Base-by-base conservation (phyloP, 2,888 invertebrate genomes). In the Oscheius myriophilus region DNA sequence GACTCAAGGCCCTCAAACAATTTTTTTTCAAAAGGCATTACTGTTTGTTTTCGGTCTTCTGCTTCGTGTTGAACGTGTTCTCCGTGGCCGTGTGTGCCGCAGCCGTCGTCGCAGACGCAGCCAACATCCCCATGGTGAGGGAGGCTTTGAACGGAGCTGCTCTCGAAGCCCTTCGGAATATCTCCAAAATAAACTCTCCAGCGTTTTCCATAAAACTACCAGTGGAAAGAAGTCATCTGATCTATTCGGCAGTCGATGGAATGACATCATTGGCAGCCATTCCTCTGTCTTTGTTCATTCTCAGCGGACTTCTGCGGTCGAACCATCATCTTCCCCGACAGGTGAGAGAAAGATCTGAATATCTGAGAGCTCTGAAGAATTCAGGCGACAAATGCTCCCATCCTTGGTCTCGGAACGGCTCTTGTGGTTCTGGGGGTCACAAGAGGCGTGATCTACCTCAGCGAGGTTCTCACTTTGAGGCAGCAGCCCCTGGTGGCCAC, bases 371-470 rank as follows among this genome's bases (percentile, higher is more conserved):
- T n/a, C 12, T 33, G 9, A 33, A 33, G 33, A 33, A 33, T 55
- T n/a, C 57, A 66, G 58, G 16, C 41, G 21, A 45, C 26, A n/a
- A 66, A 41, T 26, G 33, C 43, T 39, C 12, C 57, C 16, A 18
- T 66, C 3, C 57, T 66, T 16, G 66, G 66, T 11, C 51, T 66
- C 9, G 66, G 66, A n/a, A 66, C 66, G n/a, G 57, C 33, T 18
- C 51, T 66, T 14, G 41, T 66, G 16, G 57, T 45, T 14, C 39
- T 66, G 11, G 26, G 57, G 16, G 57, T 66, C 1, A n/a, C 41
- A 1, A 57, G 66, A 58, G 45, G 23, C 0, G 46, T 49, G 21
- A 2, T 66, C 11, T 66, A 57, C 21, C 26, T 51, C 18, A 16
- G 14, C 9, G 63, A 63, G 25, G 39, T 63, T 33, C 14, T 51